Conservation (phyloP, 1,140 invertebrate species). For the Drosophila athabasca region DNA sequence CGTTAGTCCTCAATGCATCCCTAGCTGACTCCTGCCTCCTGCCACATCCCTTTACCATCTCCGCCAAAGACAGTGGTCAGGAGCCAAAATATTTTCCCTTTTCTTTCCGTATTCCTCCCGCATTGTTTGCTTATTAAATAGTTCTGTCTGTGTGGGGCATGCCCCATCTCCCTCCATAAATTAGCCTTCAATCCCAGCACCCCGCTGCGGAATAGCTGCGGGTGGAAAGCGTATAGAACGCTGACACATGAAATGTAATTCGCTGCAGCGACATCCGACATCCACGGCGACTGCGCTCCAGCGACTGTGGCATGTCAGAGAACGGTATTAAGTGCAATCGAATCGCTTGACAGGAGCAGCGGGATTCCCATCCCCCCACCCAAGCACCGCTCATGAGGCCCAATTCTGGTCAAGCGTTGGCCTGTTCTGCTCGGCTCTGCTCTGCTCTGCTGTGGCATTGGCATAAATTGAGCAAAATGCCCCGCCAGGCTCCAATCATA, state of each 20-base stretch:
- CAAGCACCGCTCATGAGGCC: slow-evolving; percentile 18
- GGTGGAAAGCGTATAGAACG: slow-evolving; percentile 49
- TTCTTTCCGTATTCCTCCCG: too few species aligned
- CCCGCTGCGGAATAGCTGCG: slow-evolving; percentile 26
- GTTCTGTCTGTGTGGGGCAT: neutral
- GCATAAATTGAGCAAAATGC: slow-evolving; percentile 74
- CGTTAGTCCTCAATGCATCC: neutral
- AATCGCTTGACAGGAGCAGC: slow-evolving; percentile 66
- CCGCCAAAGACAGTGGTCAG: slow-evolving; percentile 27
- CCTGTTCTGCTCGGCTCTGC: slow-evolving; percentile 9
- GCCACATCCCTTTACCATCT: neutral
- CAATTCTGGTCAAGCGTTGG: slow-evolving; percentile 53
- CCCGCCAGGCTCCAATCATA: slow-evolving; percentile 74
- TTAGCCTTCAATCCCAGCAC: slow-evolving; percentile 38
- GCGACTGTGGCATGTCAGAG: slow-evolving; percentile 33
- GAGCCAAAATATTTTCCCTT: slow-evolving; percentile 1
- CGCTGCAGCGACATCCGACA: slow-evolving; percentile 19
- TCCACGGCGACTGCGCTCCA: neutral
- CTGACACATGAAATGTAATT: slow-evolving; percentile 79
- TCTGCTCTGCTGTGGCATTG: slow-evolving; percentile 39
- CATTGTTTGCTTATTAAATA: slow-evolving; percentile 59
- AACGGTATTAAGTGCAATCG: slow-evolving; percentile 72
- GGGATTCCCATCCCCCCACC: neutral
- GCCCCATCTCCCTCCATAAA: slow-evolving; percentile 27
- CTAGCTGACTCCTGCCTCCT: neutral